Base-by-base conservation (phyloP, 2,113 vertebrate genomes). In the Tetrao urogallus region DNA sequence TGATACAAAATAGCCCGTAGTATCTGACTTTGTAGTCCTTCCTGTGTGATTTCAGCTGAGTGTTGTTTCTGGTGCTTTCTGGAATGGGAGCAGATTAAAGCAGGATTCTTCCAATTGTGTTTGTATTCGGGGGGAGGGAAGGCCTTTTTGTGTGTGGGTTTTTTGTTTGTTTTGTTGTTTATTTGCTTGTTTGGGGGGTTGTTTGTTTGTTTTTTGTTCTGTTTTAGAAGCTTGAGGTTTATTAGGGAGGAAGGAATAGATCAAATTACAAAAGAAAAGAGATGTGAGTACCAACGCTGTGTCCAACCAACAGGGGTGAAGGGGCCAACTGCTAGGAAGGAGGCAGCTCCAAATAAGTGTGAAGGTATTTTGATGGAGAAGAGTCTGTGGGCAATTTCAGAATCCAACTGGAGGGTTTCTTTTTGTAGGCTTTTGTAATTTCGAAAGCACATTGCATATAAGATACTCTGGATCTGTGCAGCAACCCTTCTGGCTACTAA, bases 401-500 rank as follows among this genome's bases (percentile, higher is more conserved):
- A 83, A 75, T 24, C 12, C 30, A 69, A 0, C 20, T 56, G 52
- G 20, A 52, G 16, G 10, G 25, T 65, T 74, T 88, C 20, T 65
- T 56, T 61, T 15, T 6, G 8, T 52, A 28, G n/a, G 34, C 17
- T 1, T 91, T 89, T 88, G 32, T 57, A 43, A 40, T 78, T 88
- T 52, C 25, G 38, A 16, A 20, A 67, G 42, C 61, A 17, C 0
- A 0, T 2, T 4, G 20, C 11, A 0, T 38, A 10, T 2, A 9
- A 34, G 24, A 5, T 28, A 6, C 10, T 74, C 69, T 22, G 61
- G 45, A 42, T 88, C 58, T 48, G 5, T 32, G 40, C 57, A 52
- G 52, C 57, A 45, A 4, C 21, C 42, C 8, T 43, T 43, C 61
- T 2, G 2, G 12, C 57, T 32, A 10, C 27, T 32, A 43, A 45